Percentiles rank a stretch among this genome's conserved stretches.
Conservation (phyloP, 2,797 vertebrate species). For the Aulostomus chinensis region DNA sequence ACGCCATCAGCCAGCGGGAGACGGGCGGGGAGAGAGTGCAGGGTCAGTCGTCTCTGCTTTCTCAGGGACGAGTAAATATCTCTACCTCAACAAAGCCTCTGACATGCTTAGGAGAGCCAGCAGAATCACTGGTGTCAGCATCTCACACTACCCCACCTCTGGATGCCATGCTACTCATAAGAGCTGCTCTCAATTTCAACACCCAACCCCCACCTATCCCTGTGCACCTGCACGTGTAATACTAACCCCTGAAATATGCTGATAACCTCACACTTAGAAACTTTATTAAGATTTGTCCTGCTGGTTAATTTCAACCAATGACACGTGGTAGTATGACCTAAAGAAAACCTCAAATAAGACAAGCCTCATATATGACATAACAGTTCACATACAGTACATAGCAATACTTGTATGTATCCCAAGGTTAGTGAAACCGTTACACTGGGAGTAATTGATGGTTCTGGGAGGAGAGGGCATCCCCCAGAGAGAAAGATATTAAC, state of each 20-base stretch:
- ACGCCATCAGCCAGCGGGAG: constrained; percentile 43
- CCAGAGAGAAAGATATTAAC: too few species aligned
- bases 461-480: constrained; percentile 25
- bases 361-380: too few species aligned
- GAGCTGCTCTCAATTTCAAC: constrained; percentile 26
- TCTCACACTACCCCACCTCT: constrained; percentile 32
- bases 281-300: constrained; percentile 10
- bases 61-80: constrained; percentile 61
- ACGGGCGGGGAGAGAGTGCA: constrained; percentile 59
- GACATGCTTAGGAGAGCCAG: constrained; percentile 67
- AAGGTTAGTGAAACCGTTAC: constrained; percentile 36
- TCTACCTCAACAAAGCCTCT: constrained; percentile 70
- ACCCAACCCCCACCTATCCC: constrained; percentile 9
- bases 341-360: too few species aligned
- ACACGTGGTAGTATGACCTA: too few species aligned
- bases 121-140: constrained; percentile 68
- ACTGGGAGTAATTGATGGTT: constrained; percentile 19
- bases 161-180: constrained; percentile 48
- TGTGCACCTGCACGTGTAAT: constrained; percentile 51
- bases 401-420: constrained; percentile 13
- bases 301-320: constrained; percentile 13
- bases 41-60: constrained; percentile 69
- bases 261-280: constrained; percentile 20
- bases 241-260: constrained; percentile 20
- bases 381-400: constrained; percentile 6